Evolutionary conservation across 2,797 vertebrate genomes (phyloP).

Genomic region (Takifugu ocellatus): DNA sequence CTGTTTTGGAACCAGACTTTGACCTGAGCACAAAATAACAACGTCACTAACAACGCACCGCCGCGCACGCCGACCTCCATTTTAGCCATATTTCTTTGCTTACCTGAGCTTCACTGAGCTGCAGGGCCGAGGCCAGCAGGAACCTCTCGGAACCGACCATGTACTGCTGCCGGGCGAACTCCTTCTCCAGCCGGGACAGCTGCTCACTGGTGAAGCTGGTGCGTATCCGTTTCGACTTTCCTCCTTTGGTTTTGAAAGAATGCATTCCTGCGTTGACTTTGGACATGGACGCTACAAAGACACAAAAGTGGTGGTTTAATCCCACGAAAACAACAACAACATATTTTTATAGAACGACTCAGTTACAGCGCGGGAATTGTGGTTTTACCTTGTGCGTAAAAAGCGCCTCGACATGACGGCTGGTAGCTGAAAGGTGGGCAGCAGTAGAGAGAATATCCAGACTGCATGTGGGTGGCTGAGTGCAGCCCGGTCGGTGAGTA

Average conservation of each 20-base stretch:
- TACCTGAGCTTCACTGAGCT: slow-evolving; percentile 83
- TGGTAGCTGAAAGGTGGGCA: slow-evolving; percentile 67
- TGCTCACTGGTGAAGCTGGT: slow-evolving; percentile 86
- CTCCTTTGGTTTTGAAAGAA: slow-evolving; percentile 68
- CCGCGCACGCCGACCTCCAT: background rate
- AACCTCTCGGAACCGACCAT: slow-evolving; percentile 84
- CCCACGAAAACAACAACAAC: too few relatives aligned
- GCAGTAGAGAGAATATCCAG: slow-evolving; percentile 73
- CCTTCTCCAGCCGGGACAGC: slow-evolving; percentile 82
- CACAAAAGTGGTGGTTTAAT: background rate
- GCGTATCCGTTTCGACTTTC: slow-evolving; percentile 81
- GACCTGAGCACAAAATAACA: slow-evolving; percentile 61
- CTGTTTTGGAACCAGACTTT: slow-evolving; percentile 87
- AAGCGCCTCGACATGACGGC: slow-evolving; percentile 58
- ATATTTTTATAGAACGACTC: too few relatives aligned
- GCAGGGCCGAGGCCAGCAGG: slow-evolving; percentile 78
- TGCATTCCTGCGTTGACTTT: slow-evolving; percentile 62
- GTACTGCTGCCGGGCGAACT: slow-evolving; percentile 84
- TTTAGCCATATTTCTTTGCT: background rate
- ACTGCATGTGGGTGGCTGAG: slow-evolving; percentile 50
- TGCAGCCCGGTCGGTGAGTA: slow-evolving; percentile 59
- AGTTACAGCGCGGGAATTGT: background rate
- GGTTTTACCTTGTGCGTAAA: slow-evolving; percentile 76
- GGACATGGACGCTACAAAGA: slow-evolving; percentile 55
- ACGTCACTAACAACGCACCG: background rate